phyloP scores from a whole-genome alignment of 2,797 vertebrate genomes.

The Sus cebifrons region DNA sequence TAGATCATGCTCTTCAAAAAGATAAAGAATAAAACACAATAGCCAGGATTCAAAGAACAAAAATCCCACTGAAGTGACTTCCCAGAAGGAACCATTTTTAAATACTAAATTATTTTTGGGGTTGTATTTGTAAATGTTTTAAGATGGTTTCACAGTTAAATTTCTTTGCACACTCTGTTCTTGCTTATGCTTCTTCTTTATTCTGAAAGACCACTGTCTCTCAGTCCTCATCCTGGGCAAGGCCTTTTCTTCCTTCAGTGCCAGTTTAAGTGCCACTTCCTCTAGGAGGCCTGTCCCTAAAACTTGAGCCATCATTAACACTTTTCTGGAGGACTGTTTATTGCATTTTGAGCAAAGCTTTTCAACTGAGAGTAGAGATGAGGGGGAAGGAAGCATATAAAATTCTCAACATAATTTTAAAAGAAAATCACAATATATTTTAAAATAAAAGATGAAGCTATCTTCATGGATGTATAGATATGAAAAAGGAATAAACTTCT shows the following conservation, averaged over 20 bases:
- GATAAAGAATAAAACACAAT: constrained; percentile 51
- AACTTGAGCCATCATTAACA: not conserved
- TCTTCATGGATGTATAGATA: not conserved
- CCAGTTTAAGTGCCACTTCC: not conserved
- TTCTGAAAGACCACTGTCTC: not conserved
- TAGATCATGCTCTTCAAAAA: constrained; percentile 55
- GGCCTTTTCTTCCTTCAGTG: not conserved
- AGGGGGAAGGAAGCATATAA: not conserved
- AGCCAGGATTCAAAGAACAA: not conserved
- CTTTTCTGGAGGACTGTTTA: not conserved
- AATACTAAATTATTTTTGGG: constrained; percentile 36
- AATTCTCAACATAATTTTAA: constrained; percentile 13
- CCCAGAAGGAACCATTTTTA: not conserved
- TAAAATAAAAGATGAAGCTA: not conserved
- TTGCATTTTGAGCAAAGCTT: not conserved
- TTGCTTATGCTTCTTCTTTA: not conserved
- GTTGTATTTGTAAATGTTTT: constrained; percentile 21
- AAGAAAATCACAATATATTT: constrained; percentile 23
- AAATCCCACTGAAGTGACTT: constrained; percentile 25
- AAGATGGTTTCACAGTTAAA: not conserved
- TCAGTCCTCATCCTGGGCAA: not conserved
- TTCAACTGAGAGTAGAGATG: not conserved
- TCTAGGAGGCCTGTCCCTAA: not conserved
- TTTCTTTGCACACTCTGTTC: not conserved
- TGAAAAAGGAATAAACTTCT: not conserved